phyloP scores from a whole-genome alignment of 2,113 vertebrate species.

The Nycticebus coucang region DNA sequence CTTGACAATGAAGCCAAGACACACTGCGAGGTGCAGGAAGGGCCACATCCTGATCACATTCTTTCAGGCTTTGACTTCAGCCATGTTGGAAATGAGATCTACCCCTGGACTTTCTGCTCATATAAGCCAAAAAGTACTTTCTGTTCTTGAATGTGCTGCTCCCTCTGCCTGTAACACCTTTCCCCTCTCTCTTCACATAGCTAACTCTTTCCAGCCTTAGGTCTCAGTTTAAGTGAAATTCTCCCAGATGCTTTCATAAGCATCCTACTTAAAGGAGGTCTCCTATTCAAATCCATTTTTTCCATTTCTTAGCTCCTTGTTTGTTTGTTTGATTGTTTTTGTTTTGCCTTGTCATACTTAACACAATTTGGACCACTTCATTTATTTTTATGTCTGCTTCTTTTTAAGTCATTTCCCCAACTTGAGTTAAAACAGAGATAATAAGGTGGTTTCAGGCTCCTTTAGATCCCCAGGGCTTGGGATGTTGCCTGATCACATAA shows the following conservation, averaged over 20 bases:
- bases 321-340: not conserved
- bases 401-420: not conserved
- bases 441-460: not conserved
- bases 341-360: not conserved
- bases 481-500: not conserved
- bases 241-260: not conserved
- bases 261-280: not conserved
- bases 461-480: not conserved
- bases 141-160: not conserved
- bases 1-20: not conserved
- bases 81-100: not conserved
- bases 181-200: not conserved
- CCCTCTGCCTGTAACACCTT: not conserved
- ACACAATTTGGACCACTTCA: not conserved
- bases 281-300: not conserved
- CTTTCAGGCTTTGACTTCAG: not conserved
- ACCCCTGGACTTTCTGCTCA: not conserved
- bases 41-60: too few relatives aligned
- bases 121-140: not conserved
- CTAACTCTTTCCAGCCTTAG: fast-evolving
- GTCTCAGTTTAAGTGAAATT: not conserved
- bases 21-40: not conserved
- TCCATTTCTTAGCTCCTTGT: not conserved
- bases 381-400: not conserved
- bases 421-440: not conserved